phyloP scores from a whole-genome alignment of 1,140 invertebrate genomes.

The Atta colombica region DNA sequence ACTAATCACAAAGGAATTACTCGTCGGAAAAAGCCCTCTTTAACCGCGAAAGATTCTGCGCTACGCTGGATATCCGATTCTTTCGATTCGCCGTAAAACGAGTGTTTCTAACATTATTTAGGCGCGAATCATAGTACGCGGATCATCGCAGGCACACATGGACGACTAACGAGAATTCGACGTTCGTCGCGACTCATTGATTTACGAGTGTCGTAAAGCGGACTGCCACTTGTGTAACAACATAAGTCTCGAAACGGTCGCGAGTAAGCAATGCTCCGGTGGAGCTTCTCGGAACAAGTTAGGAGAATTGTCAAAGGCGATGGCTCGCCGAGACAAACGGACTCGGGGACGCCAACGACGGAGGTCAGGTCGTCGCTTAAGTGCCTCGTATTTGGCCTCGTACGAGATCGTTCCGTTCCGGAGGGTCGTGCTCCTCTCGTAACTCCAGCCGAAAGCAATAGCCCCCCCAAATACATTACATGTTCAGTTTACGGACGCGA shows the following conservation, averaged over 20 bases:
- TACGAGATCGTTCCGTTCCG: background rate
- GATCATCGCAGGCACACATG: background rate
- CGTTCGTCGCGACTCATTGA: conserved; percentile 25
- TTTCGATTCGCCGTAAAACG: conserved; percentile 12
- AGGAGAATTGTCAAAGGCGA: conserved; percentile 71
- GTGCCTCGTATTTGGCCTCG: conserved; percentile 42
- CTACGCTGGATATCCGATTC: conserved; percentile 37
- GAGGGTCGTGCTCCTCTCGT: conserved; percentile 47
- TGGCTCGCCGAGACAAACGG: conserved; percentile 68
- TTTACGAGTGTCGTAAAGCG: conserved; percentile 21
- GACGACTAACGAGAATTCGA: background rate
- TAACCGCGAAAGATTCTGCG: conserved; percentile 28
- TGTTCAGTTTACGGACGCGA: conserved; percentile 42
- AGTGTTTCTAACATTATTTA: background rate
- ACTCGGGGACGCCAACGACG: conserved; percentile 54
- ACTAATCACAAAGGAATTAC: conserved; percentile 74
- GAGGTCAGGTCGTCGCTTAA: conserved; percentile 58
- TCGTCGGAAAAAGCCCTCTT: conserved; percentile 65
- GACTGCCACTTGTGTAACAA: background rate
- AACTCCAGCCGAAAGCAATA: conserved; percentile 34
- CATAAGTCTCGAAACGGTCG: background rate
- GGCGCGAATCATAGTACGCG: background rate
- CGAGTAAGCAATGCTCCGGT: conserved; percentile 35
- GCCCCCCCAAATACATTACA: background rate
- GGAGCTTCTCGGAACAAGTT: conserved; percentile 72